A percentile compares a stretch with the other conserved stretches of the same genome.
These are phyloP conservation scores for Ceramica pisi DNA, from an alignment of 2,888 invertebrate genomes.

Conservation along the genomic window DNA sequence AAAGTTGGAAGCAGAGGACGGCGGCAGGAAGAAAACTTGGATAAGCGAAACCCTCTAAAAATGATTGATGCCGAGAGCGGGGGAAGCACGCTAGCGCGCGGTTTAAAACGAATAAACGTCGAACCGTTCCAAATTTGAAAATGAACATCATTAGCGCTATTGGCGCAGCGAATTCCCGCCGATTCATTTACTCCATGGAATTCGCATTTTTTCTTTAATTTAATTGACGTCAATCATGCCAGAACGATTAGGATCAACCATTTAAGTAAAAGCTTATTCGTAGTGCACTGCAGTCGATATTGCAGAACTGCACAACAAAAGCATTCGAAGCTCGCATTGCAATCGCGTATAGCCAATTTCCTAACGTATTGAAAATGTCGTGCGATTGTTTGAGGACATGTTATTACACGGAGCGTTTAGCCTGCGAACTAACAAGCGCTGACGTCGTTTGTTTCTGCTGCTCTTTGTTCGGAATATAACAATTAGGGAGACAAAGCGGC, in stretches of 20 bases:
- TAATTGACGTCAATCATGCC: conserved; percentile 80
- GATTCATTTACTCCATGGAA: conserved; percentile 83
- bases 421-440: conserved; percentile 82
- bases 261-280: conserved; percentile 48
- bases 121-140: conserved; percentile 86
- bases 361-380: conserved; percentile 85
- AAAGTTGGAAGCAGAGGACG: conserved; percentile 86
- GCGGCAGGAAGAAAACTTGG: conserved; percentile 89
- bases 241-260: conserved; percentile 71
- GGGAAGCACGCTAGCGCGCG: conserved; percentile 78
- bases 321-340: conserved; percentile 73
- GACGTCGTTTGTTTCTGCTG: conserved; percentile 85
- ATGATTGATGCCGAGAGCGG: conserved; percentile 89
- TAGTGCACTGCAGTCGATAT: conserved; percentile 63
- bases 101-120: conserved; percentile 90
- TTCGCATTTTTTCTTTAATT: conserved; percentile 75
- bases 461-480: conserved; percentile 88
- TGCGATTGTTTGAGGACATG: conserved; percentile 89
- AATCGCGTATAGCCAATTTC: conserved; percentile 86
- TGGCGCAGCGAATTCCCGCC: conserved; percentile 76
- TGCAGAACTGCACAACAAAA: conserved; percentile 75
- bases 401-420: conserved; percentile 88
- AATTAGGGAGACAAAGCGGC: conserved; percentile 86
- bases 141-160: conserved; percentile 89
- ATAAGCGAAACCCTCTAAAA: conserved; percentile 91